phyloP scores from a whole-genome alignment of 1,140 invertebrate genomes.

The Platyscapa corneri region DNA sequence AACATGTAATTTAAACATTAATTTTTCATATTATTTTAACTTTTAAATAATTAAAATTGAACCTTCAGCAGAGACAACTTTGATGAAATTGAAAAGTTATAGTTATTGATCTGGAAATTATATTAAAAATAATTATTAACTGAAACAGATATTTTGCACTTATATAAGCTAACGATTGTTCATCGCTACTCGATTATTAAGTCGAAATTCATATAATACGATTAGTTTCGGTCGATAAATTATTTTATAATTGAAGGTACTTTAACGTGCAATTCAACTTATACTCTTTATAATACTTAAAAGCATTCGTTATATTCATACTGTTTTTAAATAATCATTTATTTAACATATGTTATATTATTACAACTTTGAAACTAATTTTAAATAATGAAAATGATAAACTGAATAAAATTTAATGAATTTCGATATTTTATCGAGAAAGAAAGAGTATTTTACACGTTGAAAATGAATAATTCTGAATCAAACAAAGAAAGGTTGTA shows the following conservation, averaged over 20 bases:
- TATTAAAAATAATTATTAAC: no score
- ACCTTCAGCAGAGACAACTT: no score
- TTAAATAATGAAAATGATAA: no score
- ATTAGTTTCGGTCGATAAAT: neutral
- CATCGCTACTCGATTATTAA: neutral
- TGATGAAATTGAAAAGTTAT: no score
- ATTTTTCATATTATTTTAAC: no score
- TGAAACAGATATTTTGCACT: no score
- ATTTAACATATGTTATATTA: neutral
- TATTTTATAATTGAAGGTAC: neutral
- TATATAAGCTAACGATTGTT: neutral
- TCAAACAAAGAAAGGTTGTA: neutral
- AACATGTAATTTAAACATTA: no score
- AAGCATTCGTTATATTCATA: neutral
- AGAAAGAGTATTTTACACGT: neutral
- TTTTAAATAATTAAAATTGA: no score
- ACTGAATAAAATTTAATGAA: neutral
- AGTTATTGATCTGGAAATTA: no score
- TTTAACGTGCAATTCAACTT: neutral
- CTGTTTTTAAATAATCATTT: neutral
- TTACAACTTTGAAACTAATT: no score
- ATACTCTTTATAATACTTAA: neutral
- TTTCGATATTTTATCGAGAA: neutral
- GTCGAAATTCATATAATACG: neutral
- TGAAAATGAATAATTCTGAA: neutral